phyloP scores from a whole-genome alignment of 2,888 invertebrate species.

The Ophion obscuratus region DNA sequence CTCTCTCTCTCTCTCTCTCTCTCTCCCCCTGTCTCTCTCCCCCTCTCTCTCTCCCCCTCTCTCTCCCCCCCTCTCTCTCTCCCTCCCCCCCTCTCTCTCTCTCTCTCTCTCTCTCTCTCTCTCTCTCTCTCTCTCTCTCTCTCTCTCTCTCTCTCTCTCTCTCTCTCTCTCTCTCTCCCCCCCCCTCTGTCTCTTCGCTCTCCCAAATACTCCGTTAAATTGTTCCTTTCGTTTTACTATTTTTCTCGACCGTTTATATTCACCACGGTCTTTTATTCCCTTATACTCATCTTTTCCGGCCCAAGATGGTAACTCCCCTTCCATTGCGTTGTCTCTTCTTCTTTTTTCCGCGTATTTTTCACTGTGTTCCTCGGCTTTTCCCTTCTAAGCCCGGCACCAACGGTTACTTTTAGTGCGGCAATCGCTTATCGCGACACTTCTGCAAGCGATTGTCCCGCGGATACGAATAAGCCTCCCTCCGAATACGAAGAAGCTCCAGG shows the following conservation, averaged over 20 bases:
- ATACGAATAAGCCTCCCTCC: constrained; percentile 69
- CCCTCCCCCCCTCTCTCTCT: not conserved
- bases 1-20: too few relatives aligned
- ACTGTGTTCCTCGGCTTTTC: constrained; percentile 42
- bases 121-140: too few relatives aligned
- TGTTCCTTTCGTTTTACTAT: not conserved
- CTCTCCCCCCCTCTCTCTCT: not conserved
- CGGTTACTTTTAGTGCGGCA: constrained; percentile 71
- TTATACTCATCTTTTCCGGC: constrained; percentile 48
- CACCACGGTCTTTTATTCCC: constrained; percentile 32
- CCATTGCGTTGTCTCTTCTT: constrained; percentile 27
- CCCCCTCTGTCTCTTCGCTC: not conserved
- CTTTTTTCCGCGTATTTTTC: constrained; percentile 31
- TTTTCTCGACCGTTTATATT: constrained; percentile 35
- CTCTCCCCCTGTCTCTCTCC: not conserved
- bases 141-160: not conserved
- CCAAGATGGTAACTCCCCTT: constrained; percentile 32
- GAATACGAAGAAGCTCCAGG: constrained; percentile 59
- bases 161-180: not conserved
- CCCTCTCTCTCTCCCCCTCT: not conserved
- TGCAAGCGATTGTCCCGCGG: constrained; percentile 69
- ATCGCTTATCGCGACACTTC: constrained; percentile 74
- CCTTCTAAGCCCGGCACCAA: constrained; percentile 23
- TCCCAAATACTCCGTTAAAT: constrained; percentile 7
- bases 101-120: too few relatives aligned